Percentiles rank a stretch among this genome's conserved stretches.
Conservation (phyloP, 1,140 invertebrate species). For the Ceratina japonica region DNA sequence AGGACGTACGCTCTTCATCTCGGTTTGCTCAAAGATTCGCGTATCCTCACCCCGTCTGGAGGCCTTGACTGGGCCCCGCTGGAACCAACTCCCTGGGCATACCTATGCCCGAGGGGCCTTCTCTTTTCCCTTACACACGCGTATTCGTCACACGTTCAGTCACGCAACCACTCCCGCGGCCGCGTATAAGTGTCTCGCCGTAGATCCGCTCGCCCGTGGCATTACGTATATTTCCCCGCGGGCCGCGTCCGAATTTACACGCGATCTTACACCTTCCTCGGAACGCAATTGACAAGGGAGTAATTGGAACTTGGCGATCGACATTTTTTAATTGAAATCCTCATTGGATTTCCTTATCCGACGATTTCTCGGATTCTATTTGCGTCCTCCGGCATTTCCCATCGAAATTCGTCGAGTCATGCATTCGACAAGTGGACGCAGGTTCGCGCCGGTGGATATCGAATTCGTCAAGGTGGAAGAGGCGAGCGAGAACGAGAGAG, state of each 20-base stretch:
- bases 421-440: slow-evolving; percentile 3
- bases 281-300: too few relatives aligned
- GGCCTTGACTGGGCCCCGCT: slow-evolving; percentile 67
- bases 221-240: neutral
- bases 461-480: slow-evolving; percentile 48
- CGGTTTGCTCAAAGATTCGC: slow-evolving; percentile 62
- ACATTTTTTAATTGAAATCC: too few relatives aligned
- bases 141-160: slow-evolving; percentile 16
- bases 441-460: slow-evolving; percentile 36
- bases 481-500: slow-evolving; percentile 61
- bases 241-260: neutral
- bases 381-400: neutral
- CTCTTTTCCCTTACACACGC: slow-evolving; percentile 9
- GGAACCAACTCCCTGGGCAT: slow-evolving; percentile 44
- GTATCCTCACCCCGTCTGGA: slow-evolving; percentile 62
- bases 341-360: too few relatives aligned
- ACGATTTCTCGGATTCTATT: neutral
- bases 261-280: too few relatives aligned
- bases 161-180: slow-evolving; percentile 40
- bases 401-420: slow-evolving; percentile 4
- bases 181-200: neutral
- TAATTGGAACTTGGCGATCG: too few relatives aligned
- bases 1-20: slow-evolving; percentile 45
- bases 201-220: slow-evolving; percentile 11
- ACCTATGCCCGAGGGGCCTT: slow-evolving; percentile 31